These are phyloP conservation scores for Tachysurus vachellii DNA, from an alignment of 2,113 vertebrate species.

Conservation along the genomic window DNA sequence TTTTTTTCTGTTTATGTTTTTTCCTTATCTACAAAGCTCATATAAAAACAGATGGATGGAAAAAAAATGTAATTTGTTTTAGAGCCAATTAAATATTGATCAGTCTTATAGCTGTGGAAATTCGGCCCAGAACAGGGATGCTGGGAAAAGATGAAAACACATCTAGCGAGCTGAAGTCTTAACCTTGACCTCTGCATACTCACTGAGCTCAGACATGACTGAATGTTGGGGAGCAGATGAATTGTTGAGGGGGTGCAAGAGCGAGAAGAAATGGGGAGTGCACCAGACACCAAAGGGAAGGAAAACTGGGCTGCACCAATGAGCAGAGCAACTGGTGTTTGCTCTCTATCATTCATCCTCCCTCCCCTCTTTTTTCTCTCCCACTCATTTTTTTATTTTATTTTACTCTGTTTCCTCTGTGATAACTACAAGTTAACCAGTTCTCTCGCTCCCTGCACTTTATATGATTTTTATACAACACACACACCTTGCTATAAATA, in stretches of 20 bases:
- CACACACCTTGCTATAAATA: conserved; percentile 51
- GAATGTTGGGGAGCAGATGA: conserved; percentile 53
- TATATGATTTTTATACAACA: conserved; percentile 32
- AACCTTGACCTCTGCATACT: conserved; percentile 12
- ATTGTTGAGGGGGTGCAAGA: background rate
- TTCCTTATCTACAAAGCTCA: conserved; percentile 2
- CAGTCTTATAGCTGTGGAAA: background rate
- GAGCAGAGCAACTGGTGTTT: conserved; percentile 56
- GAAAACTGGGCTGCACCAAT: conserved; percentile 8
- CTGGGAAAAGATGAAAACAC: conserved; percentile 17
- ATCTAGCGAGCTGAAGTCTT: background rate
- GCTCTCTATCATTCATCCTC: background rate
- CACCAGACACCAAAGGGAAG: conserved; percentile 1
- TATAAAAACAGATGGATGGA: background rate
- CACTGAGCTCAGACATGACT: conserved; percentile 37
- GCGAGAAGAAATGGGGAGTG: background rate
- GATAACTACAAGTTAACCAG: conserved; percentile 1
- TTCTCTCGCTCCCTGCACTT: conserved; percentile 38
- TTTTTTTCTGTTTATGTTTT: background rate
- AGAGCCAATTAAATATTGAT: conserved; percentile 21
- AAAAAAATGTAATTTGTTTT: background rate
- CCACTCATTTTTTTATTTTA: conserved; percentile 22
- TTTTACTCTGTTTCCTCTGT: background rate
- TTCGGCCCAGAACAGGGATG: background rate
- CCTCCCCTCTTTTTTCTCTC: conserved; percentile 47